Base-by-base conservation (phyloP, 2,797 vertebrate species). In the Sebastes itinus region DNA sequence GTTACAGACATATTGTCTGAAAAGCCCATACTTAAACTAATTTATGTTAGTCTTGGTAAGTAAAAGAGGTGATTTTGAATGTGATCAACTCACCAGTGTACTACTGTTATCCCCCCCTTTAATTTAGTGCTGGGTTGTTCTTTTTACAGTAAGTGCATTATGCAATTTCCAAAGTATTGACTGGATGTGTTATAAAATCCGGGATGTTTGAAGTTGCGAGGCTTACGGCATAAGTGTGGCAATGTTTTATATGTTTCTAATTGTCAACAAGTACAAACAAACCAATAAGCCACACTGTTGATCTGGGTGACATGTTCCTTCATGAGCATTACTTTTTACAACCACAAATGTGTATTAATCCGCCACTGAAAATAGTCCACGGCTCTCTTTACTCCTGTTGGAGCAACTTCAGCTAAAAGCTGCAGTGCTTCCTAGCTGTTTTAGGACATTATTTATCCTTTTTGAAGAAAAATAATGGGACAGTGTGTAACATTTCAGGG, bases 1-100 rank as follows among this genome's bases (percentile, higher is more conserved):
- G 35, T 61, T 56, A 56, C 66, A 75, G 60, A 66, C 54, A 67
- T 56, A 58, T 27, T 70, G 63, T 82, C 55, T 76, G 68, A 73
- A 64, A 75, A 67, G 77, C n/a, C 46, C 55, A 61, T 72, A 54
- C 4, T 79, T 64, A 75, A 77, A 75, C 49, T 46, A 3, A 46
- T 60, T 75, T 23, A 27, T 69, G 30, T 61, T 52, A 4, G 38
- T 74, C 30, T 61, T 20, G 14, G 25, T 61, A 71, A 23, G 33
- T 70, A 49, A 58, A 74, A 35, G n/a, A 33, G 71, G 49, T 66
- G 16, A 22, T 54, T 78, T 60, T 70, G 38, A 60, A 30, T 60
- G 27, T 59, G 54, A 61, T 46, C 42, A 71, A 25, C 18, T 67
- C 66, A 65, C 52, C 6, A 58, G 23, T 69, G 4, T 32, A 49